A percentile compares a stretch with the other conserved stretches of the same genome.
These are phyloP conservation scores for Sinosuthora webbiana DNA, from an alignment of 2,113 vertebrate species.

Conservation along the genomic window DNA sequence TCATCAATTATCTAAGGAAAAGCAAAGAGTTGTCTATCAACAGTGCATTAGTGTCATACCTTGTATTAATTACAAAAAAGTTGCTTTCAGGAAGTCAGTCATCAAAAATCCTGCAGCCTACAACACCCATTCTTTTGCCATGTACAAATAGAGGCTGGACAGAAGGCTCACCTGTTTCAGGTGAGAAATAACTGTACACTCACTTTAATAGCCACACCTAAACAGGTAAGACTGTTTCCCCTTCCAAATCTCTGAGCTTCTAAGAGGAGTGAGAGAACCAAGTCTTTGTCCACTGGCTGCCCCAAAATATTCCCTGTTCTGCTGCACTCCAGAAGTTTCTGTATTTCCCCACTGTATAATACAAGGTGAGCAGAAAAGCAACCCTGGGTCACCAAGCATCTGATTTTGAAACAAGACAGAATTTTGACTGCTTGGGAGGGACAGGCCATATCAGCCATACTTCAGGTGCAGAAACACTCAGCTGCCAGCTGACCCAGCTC, in stretches of 20 bases:
- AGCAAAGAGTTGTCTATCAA: not conserved
- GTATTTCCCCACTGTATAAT: rapidly evolving
- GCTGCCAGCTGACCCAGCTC: not conserved
- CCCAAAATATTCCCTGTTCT: not conserved
- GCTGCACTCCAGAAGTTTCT: not conserved
- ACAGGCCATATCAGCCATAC: not conserved
- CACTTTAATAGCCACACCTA: not conserved
- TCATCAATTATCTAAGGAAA: conserved; percentile 80
- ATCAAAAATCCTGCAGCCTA: not conserved
- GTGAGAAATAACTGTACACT: not conserved
- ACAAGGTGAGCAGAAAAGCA: not conserved
- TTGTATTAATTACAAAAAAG: not conserved
- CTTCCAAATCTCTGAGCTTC: not conserved
- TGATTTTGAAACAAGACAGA: not conserved
- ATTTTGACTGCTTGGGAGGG: not conserved
- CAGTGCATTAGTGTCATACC: not conserved
- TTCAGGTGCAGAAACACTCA: not conserved
- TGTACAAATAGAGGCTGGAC: not conserved
- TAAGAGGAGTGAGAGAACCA: not conserved
- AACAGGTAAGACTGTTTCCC: not conserved
- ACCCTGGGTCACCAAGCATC: not conserved
- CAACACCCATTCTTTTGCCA: not conserved
- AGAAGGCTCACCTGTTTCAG: not conserved
- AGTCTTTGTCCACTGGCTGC: not conserved
- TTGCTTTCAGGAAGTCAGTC: not conserved